Evolutionary conservation across 2,113 vertebrate species (phyloP).

Genomic region (Callionymus lyra): DNA sequence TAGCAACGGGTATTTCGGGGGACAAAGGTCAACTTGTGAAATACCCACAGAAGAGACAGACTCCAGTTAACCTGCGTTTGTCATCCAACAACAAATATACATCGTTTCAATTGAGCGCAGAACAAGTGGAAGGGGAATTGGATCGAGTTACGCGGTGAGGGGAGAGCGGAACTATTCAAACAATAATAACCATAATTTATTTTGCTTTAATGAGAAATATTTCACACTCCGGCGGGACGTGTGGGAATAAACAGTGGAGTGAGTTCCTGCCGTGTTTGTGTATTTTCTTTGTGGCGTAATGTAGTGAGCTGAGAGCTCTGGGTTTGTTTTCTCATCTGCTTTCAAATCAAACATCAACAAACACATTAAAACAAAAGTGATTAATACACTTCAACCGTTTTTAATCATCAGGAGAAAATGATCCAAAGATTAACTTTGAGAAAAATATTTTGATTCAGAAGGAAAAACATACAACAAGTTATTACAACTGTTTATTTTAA

Average conservation of each 20-base stretch:
- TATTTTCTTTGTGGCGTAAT: slow-evolving; percentile 41
- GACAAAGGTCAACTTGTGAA: slow-evolving; percentile 29
- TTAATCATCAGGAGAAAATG: too few species aligned
- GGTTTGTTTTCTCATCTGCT: slow-evolving; percentile 33
- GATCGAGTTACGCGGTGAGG: slow-evolving; percentile 40
- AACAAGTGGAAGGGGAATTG: slow-evolving; percentile 35
- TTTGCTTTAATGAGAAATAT: slow-evolving; percentile 64
- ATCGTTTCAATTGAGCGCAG: slow-evolving; percentile 44
- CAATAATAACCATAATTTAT: slow-evolving; percentile 58
- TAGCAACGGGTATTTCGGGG: slow-evolving; percentile 21
- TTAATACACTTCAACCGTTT: slow-evolving; percentile 2
- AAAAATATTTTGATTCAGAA: too few species aligned
- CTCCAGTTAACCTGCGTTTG: slow-evolving; percentile 47
- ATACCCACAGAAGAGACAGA: slow-evolving; percentile 7
- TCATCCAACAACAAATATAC: slow-evolving; percentile 60
- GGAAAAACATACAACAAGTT: too few species aligned
- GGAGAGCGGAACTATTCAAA: slow-evolving; percentile 51
- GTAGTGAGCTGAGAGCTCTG: slow-evolving; percentile 25
- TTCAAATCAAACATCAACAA: slow-evolving; percentile 40
- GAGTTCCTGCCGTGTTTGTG: slow-evolving; percentile 21
- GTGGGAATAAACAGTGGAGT: slow-evolving; percentile 45
- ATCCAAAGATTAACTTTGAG: too few species aligned
- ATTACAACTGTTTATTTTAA: too few species aligned
- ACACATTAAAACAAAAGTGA: slow-evolving; percentile 23
- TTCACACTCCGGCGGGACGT: slow-evolving; percentile 50